Evolutionary conservation across 2,113 vertebrate genomes (phyloP), one percentile per base, ranked within the genome.

Genomic region (Istiophorus platypterus): DNA sequence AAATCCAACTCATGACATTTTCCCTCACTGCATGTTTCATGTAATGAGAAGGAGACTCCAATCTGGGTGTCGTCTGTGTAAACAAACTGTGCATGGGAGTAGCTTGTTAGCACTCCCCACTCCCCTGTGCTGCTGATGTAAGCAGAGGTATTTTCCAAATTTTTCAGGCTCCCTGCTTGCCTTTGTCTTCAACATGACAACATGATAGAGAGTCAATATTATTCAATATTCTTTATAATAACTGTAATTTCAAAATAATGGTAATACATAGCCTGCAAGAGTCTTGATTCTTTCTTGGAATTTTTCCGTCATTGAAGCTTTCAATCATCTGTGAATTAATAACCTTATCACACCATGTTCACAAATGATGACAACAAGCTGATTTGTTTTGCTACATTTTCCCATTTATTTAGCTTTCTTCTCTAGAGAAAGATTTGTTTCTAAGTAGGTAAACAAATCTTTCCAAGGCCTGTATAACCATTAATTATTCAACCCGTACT

Each of bases 51-150:
- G 87, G 88, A 88, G 83, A 79, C 84, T 88, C 74, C 91, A 89
- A 92, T 91, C 85, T 93, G 89, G 89, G 91, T 92, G 91, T 89
- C 84, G 80, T 88, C 91, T 90, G 82, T 88, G 89, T 89, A 91
- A 94, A 92, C 90, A 92, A 91, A 87, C 80, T 80, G 87, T 70
- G 76, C 64, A 78, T 84, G 85, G 90, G 87, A 92, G 88, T 84
- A 73, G 76, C 73, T 85, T 78, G 69, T 92, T 92, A 86, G 80
- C 82, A 24, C 73, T 62, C 88, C 80, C 85, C 74, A 74, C 90
- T 89, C 92, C 85, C 81, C 68, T 41, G 73, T 73, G 90, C 83
- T 92, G 88, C 85, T 88, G 88, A 91, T 91, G 81, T 89, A 85
- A 91, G 85, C 89, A 76, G 31, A 86, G 88, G 65, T 86, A 85